Evolutionary conservation across 1,140 invertebrate genomes (phyloP).

Genomic region (Leptinotarsa texana): DNA sequence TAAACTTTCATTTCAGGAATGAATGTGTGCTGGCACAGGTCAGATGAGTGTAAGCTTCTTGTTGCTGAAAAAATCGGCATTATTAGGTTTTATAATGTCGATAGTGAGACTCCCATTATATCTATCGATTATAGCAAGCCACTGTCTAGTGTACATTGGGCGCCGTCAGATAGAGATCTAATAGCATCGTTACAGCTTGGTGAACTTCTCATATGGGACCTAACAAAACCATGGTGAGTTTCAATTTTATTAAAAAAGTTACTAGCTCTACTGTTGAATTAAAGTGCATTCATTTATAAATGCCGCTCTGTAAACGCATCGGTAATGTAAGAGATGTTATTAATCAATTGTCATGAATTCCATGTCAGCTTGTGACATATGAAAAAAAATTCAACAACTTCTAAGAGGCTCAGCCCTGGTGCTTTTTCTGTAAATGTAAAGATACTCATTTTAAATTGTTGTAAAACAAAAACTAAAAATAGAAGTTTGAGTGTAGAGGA

Average conservation of each 20-base stretch:
- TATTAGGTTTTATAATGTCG: slow-evolving; percentile 73
- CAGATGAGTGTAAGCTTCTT: slow-evolving; percentile 73
- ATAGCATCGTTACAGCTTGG: slow-evolving; percentile 66
- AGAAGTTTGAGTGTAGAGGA: too few relatives aligned
- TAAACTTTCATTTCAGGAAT: slow-evolving; percentile 55
- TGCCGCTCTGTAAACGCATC: too few relatives aligned
- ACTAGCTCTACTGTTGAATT: too few relatives aligned
- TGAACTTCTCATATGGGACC: slow-evolving; percentile 68
- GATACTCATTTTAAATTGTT: too few relatives aligned
- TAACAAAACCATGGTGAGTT: slow-evolving; percentile 62
- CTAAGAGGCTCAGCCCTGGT: too few relatives aligned
- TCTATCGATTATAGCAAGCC: slow-evolving; percentile 69
- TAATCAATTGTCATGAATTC: too few relatives aligned
- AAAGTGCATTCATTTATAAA: too few relatives aligned
- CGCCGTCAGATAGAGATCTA: slow-evolving; percentile 63
- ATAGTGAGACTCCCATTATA: slow-evolving; percentile 69
- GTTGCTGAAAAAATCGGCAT: slow-evolving; percentile 76
- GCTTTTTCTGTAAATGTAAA: too few relatives aligned
- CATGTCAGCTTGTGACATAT: too few relatives aligned
- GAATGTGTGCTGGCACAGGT: slow-evolving; percentile 70
- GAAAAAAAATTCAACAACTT: too few relatives aligned
- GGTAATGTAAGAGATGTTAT: too few relatives aligned
- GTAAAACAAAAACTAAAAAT: too few relatives aligned
- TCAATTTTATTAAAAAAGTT: not conserved
- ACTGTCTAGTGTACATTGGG: slow-evolving; percentile 74